Percentiles rank a stretch among this genome's conserved stretches.
Conservation (phyloP, 2,888 invertebrate genomes). For the Muschampia plurimacula region DNA sequence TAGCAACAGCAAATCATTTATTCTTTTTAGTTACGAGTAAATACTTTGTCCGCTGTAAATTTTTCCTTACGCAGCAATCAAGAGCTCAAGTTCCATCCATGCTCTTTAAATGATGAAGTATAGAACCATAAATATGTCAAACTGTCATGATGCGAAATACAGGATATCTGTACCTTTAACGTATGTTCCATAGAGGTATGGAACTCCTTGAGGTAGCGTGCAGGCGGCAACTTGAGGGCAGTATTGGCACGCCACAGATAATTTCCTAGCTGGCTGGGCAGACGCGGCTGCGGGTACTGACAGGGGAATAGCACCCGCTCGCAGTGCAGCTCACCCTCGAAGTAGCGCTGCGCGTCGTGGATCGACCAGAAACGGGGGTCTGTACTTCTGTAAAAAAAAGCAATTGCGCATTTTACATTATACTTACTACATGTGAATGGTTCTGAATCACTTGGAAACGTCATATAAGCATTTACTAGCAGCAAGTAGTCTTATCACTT, state of each 20-base stretch:
- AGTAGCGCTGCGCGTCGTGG: conserved; percentile 72
- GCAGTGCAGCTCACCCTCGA: conserved; percentile 66
- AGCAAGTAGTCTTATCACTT: too few relatives aligned
- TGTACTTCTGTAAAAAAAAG: conserved; percentile 55
- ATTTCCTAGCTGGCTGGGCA: conserved; percentile 61
- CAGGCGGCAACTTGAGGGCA: conserved; percentile 60
- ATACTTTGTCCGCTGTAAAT: too few relatives aligned
- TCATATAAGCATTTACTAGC: too few relatives aligned
- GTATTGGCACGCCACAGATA: conserved; percentile 66
- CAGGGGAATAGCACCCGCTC: conserved; percentile 68
- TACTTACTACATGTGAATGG: background rate
- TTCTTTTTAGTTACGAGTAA: too few relatives aligned
- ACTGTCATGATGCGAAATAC: background rate
- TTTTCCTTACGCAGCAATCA: too few relatives aligned
- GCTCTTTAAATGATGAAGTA: too few relatives aligned
- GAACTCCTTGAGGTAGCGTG: conserved; percentile 62
- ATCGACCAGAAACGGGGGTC: conserved; percentile 71
- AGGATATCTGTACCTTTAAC: conserved; percentile 58
- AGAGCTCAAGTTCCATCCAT: too few relatives aligned
- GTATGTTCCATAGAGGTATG: conserved; percentile 61
- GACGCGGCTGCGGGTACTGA: conserved; percentile 69
- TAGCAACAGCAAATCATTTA: too few relatives aligned
- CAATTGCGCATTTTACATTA: background rate
- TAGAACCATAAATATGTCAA: too few relatives aligned
- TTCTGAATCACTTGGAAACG: too few relatives aligned